A percentile compares a stretch with the other conserved stretches of the same genome.
These are phyloP conservation scores for Lutraria lutraria DNA, from an alignment of 2,888 invertebrate genomes.

Conservation along the genomic window DNA sequence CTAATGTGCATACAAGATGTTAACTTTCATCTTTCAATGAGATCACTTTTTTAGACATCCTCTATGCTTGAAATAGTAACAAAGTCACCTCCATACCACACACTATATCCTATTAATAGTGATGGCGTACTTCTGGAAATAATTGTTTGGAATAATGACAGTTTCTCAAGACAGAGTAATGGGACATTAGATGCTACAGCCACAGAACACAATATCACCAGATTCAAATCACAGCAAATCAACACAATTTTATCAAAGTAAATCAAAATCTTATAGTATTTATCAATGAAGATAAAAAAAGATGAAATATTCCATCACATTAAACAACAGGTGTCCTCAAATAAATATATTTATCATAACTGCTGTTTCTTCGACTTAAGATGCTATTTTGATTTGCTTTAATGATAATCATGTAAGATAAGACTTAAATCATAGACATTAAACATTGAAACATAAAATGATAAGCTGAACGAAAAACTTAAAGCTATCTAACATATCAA, in stretches of 20 bases:
- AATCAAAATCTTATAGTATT: not conserved
- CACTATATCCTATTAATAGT: too few species aligned
- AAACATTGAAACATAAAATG: not conserved
- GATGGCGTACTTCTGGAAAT: too few species aligned
- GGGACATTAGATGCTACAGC: too few species aligned
- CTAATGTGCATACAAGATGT: too few species aligned
- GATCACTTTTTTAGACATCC: too few species aligned
- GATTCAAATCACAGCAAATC: too few species aligned
- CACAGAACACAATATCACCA: too few species aligned
- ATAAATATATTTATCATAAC: not conserved
- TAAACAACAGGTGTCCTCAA: not conserved
- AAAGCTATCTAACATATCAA: not conserved
- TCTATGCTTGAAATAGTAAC: too few species aligned
- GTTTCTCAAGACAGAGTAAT: too few species aligned
- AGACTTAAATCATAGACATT: not conserved
- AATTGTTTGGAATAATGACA: too few species aligned
- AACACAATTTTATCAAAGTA: not conserved
- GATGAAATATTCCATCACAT: constrained; percentile 11
- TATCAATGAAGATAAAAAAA: not conserved
- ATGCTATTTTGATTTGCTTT: not conserved
- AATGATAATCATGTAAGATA: not conserved
- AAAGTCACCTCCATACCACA: too few species aligned
- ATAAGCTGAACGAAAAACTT: constrained; percentile 11
- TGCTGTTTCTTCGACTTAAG: not conserved
- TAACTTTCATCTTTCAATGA: too few species aligned